Base-by-base conservation (phyloP, 2,888 invertebrate species). In the Agrilus biguttatus region DNA sequence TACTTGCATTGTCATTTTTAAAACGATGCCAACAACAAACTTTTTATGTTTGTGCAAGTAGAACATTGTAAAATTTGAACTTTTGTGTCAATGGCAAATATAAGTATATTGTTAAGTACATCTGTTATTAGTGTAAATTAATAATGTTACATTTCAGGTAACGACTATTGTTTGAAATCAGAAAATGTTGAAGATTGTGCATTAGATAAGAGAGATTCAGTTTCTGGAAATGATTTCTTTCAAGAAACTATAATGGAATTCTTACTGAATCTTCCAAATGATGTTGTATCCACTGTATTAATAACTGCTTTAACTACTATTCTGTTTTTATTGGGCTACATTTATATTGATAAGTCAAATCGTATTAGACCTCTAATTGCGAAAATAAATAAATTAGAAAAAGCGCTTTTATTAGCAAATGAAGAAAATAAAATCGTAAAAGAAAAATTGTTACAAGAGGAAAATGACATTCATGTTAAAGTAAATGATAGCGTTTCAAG, bases 321-420 rank as follows among this genome's bases (percentile, higher is more conserved):
- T 7, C 62, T 83, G 40, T 86, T 88, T 56, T 74, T 79, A 14
- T 71, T 86, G 45, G 83, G 83, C 17, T 83, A 84, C 64, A 81
- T 85, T 61, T 80, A 80, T 53, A 77, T 86, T 47, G 85, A 85
- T 63, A 84, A 80, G 57, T 77, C 72, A 54, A 74, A 79, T 49
- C 75, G 80, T 54, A 85, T 85, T 57, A 73, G 77, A 39, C 73
- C 75, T 41, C 69, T 87, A 28, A 74, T 88, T 43, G 77, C 77
- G 0, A 82, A 72, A 57, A 71, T 81, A 38, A 81, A 80, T 60
- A 64, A 73, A 44, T 59, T 81, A 38, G 78, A 80, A 55, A 73
- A 77, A 51, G 73, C 75, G 50, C 61, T 80, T 47, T 58, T 80
- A 49, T 67, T 78, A 33, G 59, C 72, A 1, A 64, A 68, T 21